phyloP scores from a whole-genome alignment of 2,113 vertebrate species.

The Dinomys branickii region DNA sequence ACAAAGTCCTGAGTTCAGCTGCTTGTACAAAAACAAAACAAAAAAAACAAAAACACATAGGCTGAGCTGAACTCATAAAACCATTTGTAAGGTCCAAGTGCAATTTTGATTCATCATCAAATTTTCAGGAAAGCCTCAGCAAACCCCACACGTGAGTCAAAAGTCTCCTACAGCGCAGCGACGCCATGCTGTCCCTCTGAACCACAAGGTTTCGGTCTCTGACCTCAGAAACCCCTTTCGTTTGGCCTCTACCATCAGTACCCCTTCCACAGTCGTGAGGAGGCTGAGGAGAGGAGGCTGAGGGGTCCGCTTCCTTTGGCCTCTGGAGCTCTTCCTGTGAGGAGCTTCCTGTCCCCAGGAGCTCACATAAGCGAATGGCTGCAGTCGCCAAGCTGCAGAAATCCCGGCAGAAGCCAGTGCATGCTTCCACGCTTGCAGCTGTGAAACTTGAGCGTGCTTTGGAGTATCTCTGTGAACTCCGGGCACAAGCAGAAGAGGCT shows the following conservation, averaged over 20 bases:
- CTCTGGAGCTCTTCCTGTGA: neutral
- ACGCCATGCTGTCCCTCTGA: neutral
- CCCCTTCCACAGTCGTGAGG: neutral
- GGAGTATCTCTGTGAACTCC: neutral
- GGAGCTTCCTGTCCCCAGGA: neutral
- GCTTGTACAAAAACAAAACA: too few species aligned
- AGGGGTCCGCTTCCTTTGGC: neutral
- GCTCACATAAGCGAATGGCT: neutral
- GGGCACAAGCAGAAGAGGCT: neutral
- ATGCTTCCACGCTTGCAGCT: neutral
- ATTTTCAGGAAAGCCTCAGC: neutral
- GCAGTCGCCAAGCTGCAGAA: neutral
- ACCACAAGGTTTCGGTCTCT: neutral
- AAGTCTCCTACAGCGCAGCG: neutral
- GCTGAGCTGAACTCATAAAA: neutral
- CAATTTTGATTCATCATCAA: neutral
- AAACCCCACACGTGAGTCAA: neutral
- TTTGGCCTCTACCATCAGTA: neutral
- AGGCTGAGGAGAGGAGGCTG: neutral
- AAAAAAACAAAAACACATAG: too few species aligned
- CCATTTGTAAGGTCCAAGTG: neutral
- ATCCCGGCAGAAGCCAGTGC: neutral
- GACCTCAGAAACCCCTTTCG: neutral
- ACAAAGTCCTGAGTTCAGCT: too few species aligned
- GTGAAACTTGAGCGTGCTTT: neutral